Evolutionary conservation across 2,888 invertebrate species (phyloP).

Genomic region (Mactromeris polynyma): DNA sequence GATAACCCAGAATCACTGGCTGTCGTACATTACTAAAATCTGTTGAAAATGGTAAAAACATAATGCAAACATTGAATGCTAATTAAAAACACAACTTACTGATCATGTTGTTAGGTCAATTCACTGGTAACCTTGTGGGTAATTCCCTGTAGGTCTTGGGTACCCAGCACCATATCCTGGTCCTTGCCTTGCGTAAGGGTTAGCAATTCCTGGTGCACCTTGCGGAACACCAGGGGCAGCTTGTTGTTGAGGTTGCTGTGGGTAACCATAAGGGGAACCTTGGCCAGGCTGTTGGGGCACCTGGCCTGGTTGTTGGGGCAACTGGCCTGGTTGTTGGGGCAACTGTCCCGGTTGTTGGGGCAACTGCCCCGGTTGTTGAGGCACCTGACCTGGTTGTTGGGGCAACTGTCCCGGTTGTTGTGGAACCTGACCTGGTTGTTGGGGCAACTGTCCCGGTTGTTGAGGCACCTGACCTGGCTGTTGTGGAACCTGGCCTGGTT

Average conservation of each 20-base stretch:
- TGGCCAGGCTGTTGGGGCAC: not conserved
- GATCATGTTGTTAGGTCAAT: not conserved
- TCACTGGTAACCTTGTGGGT: slow-evolving; percentile 79
- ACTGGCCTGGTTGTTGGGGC: slow-evolving; percentile 39
- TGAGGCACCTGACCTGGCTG: slow-evolving; percentile 28
- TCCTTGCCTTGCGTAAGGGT: slow-evolving; percentile 80
- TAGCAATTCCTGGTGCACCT: slow-evolving; percentile 61
- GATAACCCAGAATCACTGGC: too few species aligned
- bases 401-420: slow-evolving; percentile 17
- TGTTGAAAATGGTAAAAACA: too few species aligned
- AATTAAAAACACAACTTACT: not conserved
- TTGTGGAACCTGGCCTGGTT: slow-evolving; percentile 48
- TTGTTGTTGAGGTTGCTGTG: slow-evolving; percentile 30
- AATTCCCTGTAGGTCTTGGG: slow-evolving; percentile 79
- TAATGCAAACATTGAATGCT: too few species aligned
- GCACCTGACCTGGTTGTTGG: slow-evolving; percentile 16
- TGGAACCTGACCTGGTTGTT: slow-evolving; percentile 26
- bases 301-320: slow-evolving; percentile 4
- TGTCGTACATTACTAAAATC: too few species aligned
- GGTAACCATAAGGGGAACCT: slow-evolving; percentile 18
- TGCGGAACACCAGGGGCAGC: slow-evolving; percentile 30
- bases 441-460: not conserved
- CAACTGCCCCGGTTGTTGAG: slow-evolving; percentile 13
- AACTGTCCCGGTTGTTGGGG: slow-evolving; percentile 32
- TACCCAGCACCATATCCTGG: slow-evolving; percentile 76